Evolutionary conservation across 2,888 invertebrate species (phyloP), one percentile per base, ranked within the genome.

Genomic region (Ornithoptera alexandrae): DNA sequence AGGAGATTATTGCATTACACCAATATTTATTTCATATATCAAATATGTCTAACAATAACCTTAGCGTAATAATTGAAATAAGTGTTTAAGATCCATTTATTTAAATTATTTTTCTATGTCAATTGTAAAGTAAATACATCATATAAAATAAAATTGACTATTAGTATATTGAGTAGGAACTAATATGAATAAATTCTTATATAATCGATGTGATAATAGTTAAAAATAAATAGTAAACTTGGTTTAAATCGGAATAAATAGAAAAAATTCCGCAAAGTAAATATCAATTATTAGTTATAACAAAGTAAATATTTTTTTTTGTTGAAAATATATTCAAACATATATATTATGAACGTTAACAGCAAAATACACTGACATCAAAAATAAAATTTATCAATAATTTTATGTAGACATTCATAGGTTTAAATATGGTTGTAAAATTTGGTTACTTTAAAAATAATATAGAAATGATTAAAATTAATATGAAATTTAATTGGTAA

Each of bases 121-220:
- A 59, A 65, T 12, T 18, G 17, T 20, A 5, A 65, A 39, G 39
- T 46, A 58, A 58, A 22, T 58, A 57, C n/a, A 24, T 24, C 15
- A 10, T n/a, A 58, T 17, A 67, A 12, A 60, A 36, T 50, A 62
- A 61, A 6, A 42, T 59, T 30, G 4, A 39, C 42, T 50, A 36
- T 61, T 62, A 57, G 53, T 50, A 30, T n/a, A 50, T 67, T 46
- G 15, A 53, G 10, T 68, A 68, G 58, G 69, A 66, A 70, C 69
- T 62, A 57, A 65, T 70, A 22, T 20, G 39, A 65, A 61, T 66
- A 66, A 67, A 63, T 70, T 66, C 58, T 50, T 30, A 42, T 50
- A 18, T 3, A 24, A 50, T 62, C 66, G 36, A 66, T 62, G 65
- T 65, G 17, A 42, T 62, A 53, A 30, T 53, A 53, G 53, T 53